Evolutionary conservation across 2,113 vertebrate species (phyloP).

Genomic region (Rhizomys pruinosus): DNA sequence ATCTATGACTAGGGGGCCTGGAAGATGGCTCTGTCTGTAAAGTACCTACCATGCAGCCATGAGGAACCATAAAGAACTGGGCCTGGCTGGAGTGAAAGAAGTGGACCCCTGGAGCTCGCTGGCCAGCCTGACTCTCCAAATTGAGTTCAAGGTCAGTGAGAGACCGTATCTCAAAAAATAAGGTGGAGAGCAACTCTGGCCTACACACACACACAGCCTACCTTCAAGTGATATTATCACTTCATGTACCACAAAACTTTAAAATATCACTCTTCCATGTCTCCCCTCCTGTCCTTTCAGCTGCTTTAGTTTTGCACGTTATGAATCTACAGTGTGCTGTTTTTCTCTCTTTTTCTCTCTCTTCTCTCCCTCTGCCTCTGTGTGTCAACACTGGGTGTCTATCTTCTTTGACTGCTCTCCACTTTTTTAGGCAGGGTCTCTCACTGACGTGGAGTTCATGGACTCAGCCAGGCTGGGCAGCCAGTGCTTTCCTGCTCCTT

Average conservation of each 20-base stretch:
- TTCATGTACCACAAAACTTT: neutral
- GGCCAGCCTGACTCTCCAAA: neutral
- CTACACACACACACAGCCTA: neutral
- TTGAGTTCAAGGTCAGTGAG: neutral
- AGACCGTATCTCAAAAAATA: neutral
- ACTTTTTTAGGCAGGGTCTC: neutral
- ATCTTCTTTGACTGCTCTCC: neutral
- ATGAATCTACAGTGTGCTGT: too few species aligned
- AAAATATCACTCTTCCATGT: neutral
- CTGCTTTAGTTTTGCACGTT: too few species aligned
- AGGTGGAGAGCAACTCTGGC: neutral
- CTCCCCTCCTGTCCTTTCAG: neutral
- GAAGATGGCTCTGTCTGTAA: neutral
- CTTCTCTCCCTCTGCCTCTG: too few species aligned
- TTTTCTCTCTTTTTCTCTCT: too few species aligned
- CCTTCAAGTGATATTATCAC: neutral
- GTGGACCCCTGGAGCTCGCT: neutral
- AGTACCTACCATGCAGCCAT: neutral
- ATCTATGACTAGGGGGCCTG: neutral
- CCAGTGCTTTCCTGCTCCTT: neutral
- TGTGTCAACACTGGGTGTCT: neutral
- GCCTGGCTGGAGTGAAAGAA: neutral
- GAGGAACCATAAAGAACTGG: neutral
- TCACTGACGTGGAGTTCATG: neutral
- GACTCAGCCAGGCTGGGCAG: neutral